Evolutionary conservation across 2,113 vertebrate genomes (phyloP), one percentile per base, ranked within the genome.

Genomic region (Suncus etruscus): DNA sequence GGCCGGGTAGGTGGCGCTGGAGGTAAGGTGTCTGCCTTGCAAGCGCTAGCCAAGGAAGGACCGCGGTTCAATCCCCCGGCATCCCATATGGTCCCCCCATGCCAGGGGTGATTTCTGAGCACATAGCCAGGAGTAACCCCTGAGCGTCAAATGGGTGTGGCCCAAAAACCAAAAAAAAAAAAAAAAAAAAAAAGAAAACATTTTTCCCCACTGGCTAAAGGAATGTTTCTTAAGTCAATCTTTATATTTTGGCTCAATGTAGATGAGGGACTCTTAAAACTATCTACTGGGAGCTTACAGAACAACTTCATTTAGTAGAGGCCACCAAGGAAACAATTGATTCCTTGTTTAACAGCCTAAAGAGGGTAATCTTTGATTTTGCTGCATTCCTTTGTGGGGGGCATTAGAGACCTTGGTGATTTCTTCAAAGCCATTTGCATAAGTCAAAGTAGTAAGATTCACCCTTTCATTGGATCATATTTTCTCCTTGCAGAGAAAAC

Each of bases 401-500:
- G 77, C 32, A 29, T 58, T 32, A 75, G 10, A 29, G 1, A 22
- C 58, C 48, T 24, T 11, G 82, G 4, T 39, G 31, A 1, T 27
- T 15, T 27, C 50, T 74, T 77, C 4, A 25, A 61, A 86, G 74
- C 27, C 77, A 75, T 89, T 89, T 77, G 22, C 22, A 51, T 16
- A 75, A 54, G 50, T 24, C 66, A 29, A 18, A 94, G 3, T 20
- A 31, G 27, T 0, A 39, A 80, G 31, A 63, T 51, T 93, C 77
- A 47, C 14, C 87, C 47, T 92, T 95, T 63, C 22, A 2, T 20
- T 61, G 68, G 48, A 58, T 68, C 24, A 1, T 93, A 83, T 89
- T 94, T 94, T 94, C n/a, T 78, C 61, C 80, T 88, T 87, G 9
- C 24, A 20, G 63, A 91, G 54, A 86, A 90, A 77, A 77, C 39